Conservation (phyloP, 2,113 vertebrate genomes). For the Aepyceros melampus region DNA sequence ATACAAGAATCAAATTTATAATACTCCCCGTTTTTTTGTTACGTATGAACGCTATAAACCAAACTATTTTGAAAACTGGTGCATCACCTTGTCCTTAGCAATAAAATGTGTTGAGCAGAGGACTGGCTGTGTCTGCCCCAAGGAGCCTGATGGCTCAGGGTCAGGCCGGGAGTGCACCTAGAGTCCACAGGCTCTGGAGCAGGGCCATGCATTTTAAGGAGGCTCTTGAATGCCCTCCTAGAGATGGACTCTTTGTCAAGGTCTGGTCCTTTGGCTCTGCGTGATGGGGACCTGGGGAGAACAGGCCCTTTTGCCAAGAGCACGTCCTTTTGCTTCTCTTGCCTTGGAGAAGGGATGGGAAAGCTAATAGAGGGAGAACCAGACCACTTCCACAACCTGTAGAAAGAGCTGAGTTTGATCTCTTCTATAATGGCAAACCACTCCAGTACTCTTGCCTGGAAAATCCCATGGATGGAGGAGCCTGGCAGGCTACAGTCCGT, state of each 20-base stretch:
- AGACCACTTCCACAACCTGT: neutral
- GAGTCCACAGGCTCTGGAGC: neutral
- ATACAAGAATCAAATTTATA: conserved; percentile 80
- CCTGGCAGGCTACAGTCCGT: no score
- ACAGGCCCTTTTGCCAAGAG: neutral
- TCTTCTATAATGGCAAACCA: neutral
- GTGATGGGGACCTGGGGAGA: neutral
- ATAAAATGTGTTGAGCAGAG: conserved; percentile 81
- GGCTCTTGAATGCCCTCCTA: neutral
- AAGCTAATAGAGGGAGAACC: neutral
- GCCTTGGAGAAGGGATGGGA: neutral
- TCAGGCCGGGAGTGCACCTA: conserved; percentile 13
- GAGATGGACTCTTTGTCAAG: neutral
- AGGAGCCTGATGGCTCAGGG: conserved; percentile 61
- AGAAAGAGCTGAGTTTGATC: neutral
- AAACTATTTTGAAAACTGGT: conserved; percentile 83
- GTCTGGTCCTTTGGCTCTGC: neutral
- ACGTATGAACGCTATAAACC: conserved; percentile 83
- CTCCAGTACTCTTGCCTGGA: no score
- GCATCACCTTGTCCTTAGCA: conserved; percentile 83
- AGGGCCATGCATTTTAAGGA: neutral
- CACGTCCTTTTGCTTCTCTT: neutral
- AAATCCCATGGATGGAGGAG: no score
- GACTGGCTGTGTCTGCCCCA: conserved; percentile 76
- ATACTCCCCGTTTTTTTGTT: conserved; percentile 80